Evolutionary conservation across 2,797 vertebrate genomes (phyloP).

Genomic region (Telmatherina bonti): DNA sequence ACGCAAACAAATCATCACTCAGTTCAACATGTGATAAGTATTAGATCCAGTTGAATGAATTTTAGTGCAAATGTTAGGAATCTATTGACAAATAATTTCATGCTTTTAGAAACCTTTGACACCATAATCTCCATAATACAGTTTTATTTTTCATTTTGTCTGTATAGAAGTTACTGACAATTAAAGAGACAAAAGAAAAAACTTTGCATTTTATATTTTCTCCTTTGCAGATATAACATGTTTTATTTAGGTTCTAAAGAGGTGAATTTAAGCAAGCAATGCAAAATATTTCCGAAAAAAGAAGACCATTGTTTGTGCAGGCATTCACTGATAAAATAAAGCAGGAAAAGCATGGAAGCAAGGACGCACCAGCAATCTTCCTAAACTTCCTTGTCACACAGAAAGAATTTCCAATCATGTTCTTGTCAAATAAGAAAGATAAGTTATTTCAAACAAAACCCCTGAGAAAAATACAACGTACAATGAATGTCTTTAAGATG

Average conservation of each 20-base stretch:
- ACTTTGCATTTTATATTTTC: neutral
- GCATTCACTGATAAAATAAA: constrained; percentile 61
- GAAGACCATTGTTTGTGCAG: constrained; percentile 53
- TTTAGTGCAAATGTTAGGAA: neutral
- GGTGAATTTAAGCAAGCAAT: constrained; percentile 45
- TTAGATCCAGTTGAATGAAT: neutral
- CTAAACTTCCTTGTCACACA: constrained; percentile 49
- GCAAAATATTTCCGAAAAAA: constrained; percentile 55
- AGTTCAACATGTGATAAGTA: constrained; percentile 4
- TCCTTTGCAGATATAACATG: constrained; percentile 27
- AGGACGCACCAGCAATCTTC: constrained; percentile 22
- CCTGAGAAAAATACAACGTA: constrained; percentile 51
- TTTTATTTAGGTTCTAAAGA: constrained; percentile 52
- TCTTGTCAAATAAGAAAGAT: constrained; percentile 59
- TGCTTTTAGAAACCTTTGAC: neutral
- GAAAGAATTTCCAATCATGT: constrained; percentile 55
- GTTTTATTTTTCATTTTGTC: neutral
- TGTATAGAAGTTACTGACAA: neutral
- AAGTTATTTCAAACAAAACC: constrained; percentile 50
- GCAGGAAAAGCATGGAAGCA: constrained; percentile 44
- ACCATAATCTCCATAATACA: neutral
- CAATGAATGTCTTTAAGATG: constrained; percentile 38
- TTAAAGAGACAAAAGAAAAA: too few relatives aligned
- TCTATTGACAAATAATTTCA: neutral
- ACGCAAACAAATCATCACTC: constrained; percentile 16